Base-by-base conservation (phyloP, 2,888 invertebrate genomes). In the Camptogramma bilineatum region DNA sequence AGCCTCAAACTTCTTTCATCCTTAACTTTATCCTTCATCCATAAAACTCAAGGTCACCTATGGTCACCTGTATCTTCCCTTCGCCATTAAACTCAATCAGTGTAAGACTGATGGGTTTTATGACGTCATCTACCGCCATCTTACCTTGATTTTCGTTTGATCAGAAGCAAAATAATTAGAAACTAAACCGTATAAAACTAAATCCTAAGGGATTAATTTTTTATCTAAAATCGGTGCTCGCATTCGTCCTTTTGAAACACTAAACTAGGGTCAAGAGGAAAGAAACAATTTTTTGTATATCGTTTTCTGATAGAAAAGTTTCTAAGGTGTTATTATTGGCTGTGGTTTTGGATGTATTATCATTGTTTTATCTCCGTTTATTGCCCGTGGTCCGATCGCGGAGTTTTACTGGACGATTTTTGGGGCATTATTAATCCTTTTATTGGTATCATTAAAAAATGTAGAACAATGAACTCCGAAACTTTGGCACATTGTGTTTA, bases 211-310 rank as follows among this genome's bases (percentile, higher is more conserved):
- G 42, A 66, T 42, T 61, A 63, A 56, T n/a, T 73, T 56, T 39
- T 39, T 44, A 62, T 68, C 72, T 73, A 72, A 64, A 77, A 78
- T 89, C 90, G 90, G 90, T 90, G 90, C 88, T 86, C 84, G 83
- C 77, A 78, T 82, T 90, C 90, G 90, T 90, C 90, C 88, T 54
- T 82, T 81, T 54, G 44, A 79, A 74, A 68, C 73, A 70, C 73
- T 69, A 74, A 68, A 62, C 69, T 61, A 62, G 18, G 47, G 51
- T 66, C 56, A 46, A 50, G 17, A 57, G 28, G 34, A 39, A 13
- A 39, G 34, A 28, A 28, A 28, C 13, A 34, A 34, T 10, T 9
- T 34, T 34, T 9, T 34, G 10, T 13, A 7, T 10, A 39, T 3
- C 13, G 13, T 39, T 39, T 39, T 39, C 13, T 39, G 34, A 39